Conservation (phyloP, 2,888 invertebrate genomes). For the Lumbricus terrestris region DNA sequence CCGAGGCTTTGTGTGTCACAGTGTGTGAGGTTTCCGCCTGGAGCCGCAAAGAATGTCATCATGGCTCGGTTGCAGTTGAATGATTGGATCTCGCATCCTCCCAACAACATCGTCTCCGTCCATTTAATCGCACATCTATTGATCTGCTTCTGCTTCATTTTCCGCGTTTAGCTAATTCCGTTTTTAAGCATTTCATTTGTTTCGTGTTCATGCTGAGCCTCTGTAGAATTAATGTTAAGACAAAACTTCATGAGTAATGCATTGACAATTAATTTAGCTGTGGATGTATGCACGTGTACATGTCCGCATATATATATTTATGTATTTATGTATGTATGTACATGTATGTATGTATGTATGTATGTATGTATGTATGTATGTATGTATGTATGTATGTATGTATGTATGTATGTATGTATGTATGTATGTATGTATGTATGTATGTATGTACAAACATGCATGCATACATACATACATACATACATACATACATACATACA, state of each 20-base stretch:
- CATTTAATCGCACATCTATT: background rate
- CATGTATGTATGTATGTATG: no score
- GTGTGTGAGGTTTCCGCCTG: background rate
- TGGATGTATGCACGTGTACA: no score
- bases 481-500: background rate
- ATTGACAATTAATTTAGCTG: no score
- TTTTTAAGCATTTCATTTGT: background rate
- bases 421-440: no score
- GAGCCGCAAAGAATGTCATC: background rate
- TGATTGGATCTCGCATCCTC: background rate
- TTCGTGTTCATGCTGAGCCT: background rate
- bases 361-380: no score
- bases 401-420: no score
- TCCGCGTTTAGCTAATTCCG: background rate
- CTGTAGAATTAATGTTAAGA: background rate
- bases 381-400: no score
- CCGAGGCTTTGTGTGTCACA: background rate
- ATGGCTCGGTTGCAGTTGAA: background rate
- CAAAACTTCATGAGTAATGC: background rate
- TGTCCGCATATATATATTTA: no score
- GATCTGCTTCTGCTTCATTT: background rate
- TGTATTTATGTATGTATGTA: no score
- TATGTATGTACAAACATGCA: no score
- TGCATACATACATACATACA: no score
- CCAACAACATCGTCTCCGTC: background rate